phyloP scores from a whole-genome alignment of 2,113 vertebrate genomes.

The Calyptomena viridis region DNA sequence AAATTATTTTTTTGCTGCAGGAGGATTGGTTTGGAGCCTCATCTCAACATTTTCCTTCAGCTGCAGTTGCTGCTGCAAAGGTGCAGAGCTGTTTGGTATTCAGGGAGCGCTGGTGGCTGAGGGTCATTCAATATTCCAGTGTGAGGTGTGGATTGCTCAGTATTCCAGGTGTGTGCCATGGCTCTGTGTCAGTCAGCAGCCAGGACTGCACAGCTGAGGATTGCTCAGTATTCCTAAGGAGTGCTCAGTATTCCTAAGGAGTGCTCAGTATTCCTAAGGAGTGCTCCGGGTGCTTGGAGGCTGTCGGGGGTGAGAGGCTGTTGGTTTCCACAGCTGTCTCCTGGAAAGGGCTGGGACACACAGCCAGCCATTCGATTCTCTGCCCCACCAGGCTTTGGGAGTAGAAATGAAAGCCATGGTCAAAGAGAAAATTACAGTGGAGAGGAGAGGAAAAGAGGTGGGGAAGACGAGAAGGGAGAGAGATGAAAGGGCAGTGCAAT shows the following conservation, averaged over 20 bases:
- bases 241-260: too few relatives aligned
- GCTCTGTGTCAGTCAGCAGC: neutral
- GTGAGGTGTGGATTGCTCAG: neutral
- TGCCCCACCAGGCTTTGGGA: neutral
- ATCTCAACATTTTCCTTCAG: neutral
- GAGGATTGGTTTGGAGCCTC: neutral
- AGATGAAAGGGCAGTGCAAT: neutral
- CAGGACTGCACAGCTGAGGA: neutral
- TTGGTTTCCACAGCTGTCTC: neutral
- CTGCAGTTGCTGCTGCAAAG: conserved; percentile 2
- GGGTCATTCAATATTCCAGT: conserved; percentile 59
- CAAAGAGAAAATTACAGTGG: neutral
- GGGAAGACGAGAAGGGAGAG: neutral
- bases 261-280: conserved; percentile 52
- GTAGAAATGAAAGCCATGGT: neutral
- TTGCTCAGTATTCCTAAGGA: conserved; percentile 42
- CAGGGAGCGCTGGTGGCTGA: neutral
- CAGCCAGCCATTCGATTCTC: neutral
- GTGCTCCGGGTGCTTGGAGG: neutral
- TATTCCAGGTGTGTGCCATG: neutral
- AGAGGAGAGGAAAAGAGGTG: neutral
- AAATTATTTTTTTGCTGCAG: neutral
- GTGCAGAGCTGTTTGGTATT: conserved; percentile 46
- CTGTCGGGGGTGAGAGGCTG: neutral
- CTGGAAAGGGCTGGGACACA: neutral